Evolutionary conservation across 2,888 invertebrate genomes (phyloP).

Genomic region (Diplolepis rosae): DNA sequence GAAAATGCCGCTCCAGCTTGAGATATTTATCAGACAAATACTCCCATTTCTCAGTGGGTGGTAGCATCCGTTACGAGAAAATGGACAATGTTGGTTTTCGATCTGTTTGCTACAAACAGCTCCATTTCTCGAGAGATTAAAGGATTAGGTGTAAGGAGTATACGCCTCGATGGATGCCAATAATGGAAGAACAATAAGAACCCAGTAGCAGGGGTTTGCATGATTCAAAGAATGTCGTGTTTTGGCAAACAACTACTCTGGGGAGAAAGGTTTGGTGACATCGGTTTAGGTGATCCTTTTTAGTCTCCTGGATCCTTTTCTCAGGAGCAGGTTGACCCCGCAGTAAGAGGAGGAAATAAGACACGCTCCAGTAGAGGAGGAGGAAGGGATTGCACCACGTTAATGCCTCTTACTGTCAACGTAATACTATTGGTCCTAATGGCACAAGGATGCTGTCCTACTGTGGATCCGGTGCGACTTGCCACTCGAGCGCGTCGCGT

Average conservation of each 20-base stretch:
- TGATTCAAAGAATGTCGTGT: slow-evolving; percentile 54
- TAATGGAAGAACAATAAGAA: slow-evolving; percentile 69
- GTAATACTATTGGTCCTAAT: slow-evolving; percentile 56
- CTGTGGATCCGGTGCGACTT: slow-evolving; percentile 5
- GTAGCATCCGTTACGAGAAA: slow-evolving; percentile 6
- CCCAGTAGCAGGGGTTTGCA: slow-evolving; percentile 45
- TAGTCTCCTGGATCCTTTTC: not conserved
- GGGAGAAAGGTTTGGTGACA: slow-evolving; percentile 41
- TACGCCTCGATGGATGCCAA: slow-evolving; percentile 64
- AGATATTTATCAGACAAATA: slow-evolving; percentile 13
- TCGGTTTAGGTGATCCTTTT: slow-evolving; percentile 22
- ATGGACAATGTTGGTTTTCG: slow-evolving; percentile 35
- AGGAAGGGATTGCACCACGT: slow-evolving; percentile 60
- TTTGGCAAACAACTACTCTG: slow-evolving; percentile 52
- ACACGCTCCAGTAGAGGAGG: slow-evolving; percentile 60
- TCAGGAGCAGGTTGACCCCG: slow-evolving; percentile 20
- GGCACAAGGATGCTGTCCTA: slow-evolving; percentile 46
- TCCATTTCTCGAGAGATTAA: slow-evolving; percentile 69
- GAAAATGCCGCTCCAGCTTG: not conserved
- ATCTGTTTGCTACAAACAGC: slow-evolving; percentile 69
- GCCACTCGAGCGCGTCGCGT: slow-evolving; percentile 27
- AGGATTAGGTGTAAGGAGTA: slow-evolving; percentile 69
- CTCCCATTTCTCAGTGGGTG: not conserved
- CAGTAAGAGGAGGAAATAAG: slow-evolving; percentile 14
- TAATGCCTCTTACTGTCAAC: slow-evolving; percentile 66